Evolutionary conservation across 2,797 vertebrate genomes (phyloP), one percentile per base, ranked within the genome.

Genomic region (Poeciliopsis paucimaculata): DNA sequence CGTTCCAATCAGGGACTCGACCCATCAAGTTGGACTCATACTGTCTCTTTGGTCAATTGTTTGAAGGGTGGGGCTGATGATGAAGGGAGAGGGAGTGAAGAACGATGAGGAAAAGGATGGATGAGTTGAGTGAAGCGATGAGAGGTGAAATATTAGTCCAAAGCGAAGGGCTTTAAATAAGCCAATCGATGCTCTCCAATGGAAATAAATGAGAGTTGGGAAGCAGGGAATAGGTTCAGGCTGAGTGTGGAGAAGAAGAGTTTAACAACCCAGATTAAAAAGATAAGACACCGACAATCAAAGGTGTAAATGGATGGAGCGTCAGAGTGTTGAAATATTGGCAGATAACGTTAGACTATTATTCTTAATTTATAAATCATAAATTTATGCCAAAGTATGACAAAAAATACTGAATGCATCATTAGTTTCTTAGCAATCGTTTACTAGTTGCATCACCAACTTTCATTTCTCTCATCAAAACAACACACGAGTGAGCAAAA

Each of bases 141-240:
- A 80, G 64, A 77, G 90, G 83, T 92, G 91, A 94, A 91, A 92
- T 92, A 92, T 93, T 90, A 92, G 87, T 88, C 85, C 83, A 77
- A 74, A 78, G 85, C 26, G 15, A 86, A 82, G 81, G 53, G 84
- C 81, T 90, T 90, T 85, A 90, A 93, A 92, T 62, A 64, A 94
- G 78, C 85, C 90, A 91, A 93, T 95, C 92, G 82, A 93, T 95
- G 86, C 72, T 83, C 87, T 84, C 74, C 87, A 81, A 90, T 92
- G 87, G 90, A 91, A 93, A 94, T 90, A 93, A 94, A 95, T 94
- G 91, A 93, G 88, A 76, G 78, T 49, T 55, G 89, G 89, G 88
- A 89, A 66, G 73, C 75, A 87, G 86, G 88, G 90, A 92, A 84
- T 86, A 88, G 77, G 60, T 55, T 70, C 36, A 75, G 84, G 77